Evolutionary conservation across 2,797 vertebrate species (phyloP), one percentile per base, ranked within the genome.

Genomic region (Galagoides demidoff): DNA sequence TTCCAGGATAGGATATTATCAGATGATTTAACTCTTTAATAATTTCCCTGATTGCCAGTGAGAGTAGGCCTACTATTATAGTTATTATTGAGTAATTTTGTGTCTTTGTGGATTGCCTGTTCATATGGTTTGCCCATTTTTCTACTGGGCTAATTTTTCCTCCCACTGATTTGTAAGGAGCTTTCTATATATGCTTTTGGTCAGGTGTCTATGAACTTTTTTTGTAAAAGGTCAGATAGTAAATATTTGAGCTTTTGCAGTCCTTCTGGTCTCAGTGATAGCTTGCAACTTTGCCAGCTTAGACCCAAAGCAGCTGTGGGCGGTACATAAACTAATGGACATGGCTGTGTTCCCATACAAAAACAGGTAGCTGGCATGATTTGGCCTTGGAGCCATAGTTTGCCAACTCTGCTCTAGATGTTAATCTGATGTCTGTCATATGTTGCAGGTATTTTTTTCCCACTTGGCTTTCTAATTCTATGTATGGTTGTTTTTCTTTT

Each of bases 21-120:
- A 92, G 52, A 89, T 96, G 34, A 89, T 92, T 96, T 96, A 95
- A 85, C 95, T 95, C 64, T 95, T 78, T 89, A 93, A 78, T 96
- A 87, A 90, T 88, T 90, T 85, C 71, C 71, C n/a, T 84, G 63
- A 86, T 91, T 92, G 70, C 57, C 27, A 37, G 8, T 86, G 55
- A 92, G 19, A 14, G 55, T 87, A 92, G 94, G 17, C 39, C 27
- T 89, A n/a, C 92, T 85, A 89, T 82, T 82, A 22, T n/a, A 59
- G 17, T 84, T 86, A 66, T 76, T 87, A 55, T 57, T 76, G n/a
- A 64, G 9, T 87, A 74, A 68, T 85, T 92, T 89, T 88, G 17
- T 94, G 94, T 92, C n/a, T 92, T 71, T 73, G 66, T 96, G 23
- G 27, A 57, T 94, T 90, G 52, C 31, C 43, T 82, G 9, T 87